Evolutionary conservation across 1,140 invertebrate species (phyloP).

Genomic region (Acromyrmex heyeri): DNA sequence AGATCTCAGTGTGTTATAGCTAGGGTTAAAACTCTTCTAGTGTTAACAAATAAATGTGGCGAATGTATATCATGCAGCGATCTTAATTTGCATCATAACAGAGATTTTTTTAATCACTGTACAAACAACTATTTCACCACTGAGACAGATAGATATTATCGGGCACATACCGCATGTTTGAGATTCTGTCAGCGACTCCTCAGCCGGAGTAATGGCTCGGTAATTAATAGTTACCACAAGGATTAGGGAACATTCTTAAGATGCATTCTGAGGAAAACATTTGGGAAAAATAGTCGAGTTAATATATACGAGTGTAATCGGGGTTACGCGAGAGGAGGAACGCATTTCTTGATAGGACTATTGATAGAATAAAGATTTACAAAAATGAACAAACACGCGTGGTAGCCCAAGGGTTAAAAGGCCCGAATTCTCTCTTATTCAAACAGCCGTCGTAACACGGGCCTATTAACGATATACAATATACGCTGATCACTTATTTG

Average conservation of each 20-base stretch:
- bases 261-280: constrained; percentile 53
- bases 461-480: constrained; percentile 3
- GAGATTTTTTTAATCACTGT: constrained; percentile 52
- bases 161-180: constrained; percentile 53
- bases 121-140: constrained; percentile 45
- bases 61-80: constrained; percentile 25
- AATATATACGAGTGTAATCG: constrained; percentile 38
- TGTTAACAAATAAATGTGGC: constrained; percentile 46
- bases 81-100: constrained; percentile 25
- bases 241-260: constrained; percentile 49
- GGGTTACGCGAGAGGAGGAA: constrained; percentile 1
- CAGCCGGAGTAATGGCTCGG: constrained; percentile 32
- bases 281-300: constrained; percentile 49
- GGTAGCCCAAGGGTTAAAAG: constrained; percentile 61
- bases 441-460: constrained; percentile 44
- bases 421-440: neutral
- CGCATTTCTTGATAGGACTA: neutral
- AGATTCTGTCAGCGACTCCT: constrained; percentile 52
- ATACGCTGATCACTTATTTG: constrained; percentile 55
- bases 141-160: neutral
- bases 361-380: neutral
- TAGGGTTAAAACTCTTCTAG: constrained; percentile 23
- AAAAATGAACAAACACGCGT: constrained; percentile 27
- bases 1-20: too few relatives aligned
- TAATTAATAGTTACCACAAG: constrained; percentile 56